phyloP scores from a whole-genome alignment of 2,113 vertebrate species.

The Nesogale talazaci region DNA sequence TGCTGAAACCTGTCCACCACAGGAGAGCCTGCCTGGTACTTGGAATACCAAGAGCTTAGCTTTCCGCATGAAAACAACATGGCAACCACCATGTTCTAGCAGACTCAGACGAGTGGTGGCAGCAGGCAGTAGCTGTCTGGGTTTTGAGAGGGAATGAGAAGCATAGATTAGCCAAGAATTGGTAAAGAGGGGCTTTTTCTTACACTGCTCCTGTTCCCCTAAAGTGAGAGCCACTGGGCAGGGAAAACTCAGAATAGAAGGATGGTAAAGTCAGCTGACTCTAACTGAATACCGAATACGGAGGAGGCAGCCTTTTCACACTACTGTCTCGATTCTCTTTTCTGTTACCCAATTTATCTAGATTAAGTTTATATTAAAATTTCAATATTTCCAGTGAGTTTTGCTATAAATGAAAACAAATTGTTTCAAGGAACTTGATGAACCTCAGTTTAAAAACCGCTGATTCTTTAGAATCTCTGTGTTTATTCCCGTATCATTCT shows the following conservation, averaged over 20 bases:
- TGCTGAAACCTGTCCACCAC: no score
- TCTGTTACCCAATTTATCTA: not conserved
- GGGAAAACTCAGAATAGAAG: not conserved
- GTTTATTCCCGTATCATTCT: not conserved
- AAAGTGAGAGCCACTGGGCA: not conserved
- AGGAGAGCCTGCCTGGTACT: no score
- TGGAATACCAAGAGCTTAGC: no score
- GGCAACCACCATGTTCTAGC: no score
- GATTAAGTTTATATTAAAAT: slow-evolving; percentile 30
- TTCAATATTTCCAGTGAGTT: slow-evolving; percentile 12
- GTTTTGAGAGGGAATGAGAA: slow-evolving; percentile 18
- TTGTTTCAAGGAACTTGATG: slow-evolving; percentile 20
- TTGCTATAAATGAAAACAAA: not conserved
- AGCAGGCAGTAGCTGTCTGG: not conserved
- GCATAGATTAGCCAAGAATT: not conserved
- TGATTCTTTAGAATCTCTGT: not conserved
- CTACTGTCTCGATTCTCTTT: no score
- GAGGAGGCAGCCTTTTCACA: no score
- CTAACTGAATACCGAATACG: no score
- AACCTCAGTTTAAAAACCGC: not conserved
- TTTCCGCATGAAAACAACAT: no score
- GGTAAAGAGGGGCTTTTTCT: not conserved
- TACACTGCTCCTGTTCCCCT: not conserved
- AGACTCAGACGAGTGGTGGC: no score
- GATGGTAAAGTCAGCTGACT: no score